Evolutionary conservation across 2,113 vertebrate species (phyloP).

Genomic region (Sinocyclocheilus anophthalmus): DNA sequence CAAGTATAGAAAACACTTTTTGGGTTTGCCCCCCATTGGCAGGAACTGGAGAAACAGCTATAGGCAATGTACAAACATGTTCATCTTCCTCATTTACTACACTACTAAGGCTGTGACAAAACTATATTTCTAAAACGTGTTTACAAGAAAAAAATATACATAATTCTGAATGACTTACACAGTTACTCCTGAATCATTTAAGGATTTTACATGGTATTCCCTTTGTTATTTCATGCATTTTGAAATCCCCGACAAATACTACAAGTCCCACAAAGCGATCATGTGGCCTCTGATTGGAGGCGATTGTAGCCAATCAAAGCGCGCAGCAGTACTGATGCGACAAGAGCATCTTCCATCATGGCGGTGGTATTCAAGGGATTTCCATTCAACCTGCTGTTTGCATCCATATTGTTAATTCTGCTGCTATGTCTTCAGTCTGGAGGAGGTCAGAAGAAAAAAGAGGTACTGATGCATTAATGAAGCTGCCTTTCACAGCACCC

Average conservation of each 20-base stretch:
- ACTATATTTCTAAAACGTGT: background rate
- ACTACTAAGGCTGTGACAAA: background rate
- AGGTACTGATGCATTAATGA: conserved; percentile 48
- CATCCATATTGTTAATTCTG: conserved; percentile 52
- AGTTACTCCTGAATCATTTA: background rate
- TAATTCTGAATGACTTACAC: background rate
- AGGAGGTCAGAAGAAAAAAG: conserved; percentile 65
- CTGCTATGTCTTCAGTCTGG: conserved; percentile 57
- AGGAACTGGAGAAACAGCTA: conserved; percentile 20
- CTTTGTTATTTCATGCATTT: background rate
- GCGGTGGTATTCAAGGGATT: conserved; percentile 45
- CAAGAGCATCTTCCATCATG: conserved; percentile 65
- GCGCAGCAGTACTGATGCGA: background rate
- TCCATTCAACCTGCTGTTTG: conserved; percentile 35
- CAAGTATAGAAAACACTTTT: background rate
- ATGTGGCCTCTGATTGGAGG: conserved; percentile 46
- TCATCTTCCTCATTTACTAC: background rate
- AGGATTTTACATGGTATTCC: background rate
- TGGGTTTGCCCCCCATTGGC: conserved; percentile 38
- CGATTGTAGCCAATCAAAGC: conserved; percentile 39
- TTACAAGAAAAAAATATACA: background rate
- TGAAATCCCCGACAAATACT: conserved; percentile 34
- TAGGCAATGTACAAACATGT: background rate
- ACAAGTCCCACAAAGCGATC: conserved; percentile 50
- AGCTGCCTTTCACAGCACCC: background rate